Evolutionary conservation across 2,113 vertebrate species (phyloP), one percentile per base, ranked within the genome.

Genomic region (Chitala chitala): DNA sequence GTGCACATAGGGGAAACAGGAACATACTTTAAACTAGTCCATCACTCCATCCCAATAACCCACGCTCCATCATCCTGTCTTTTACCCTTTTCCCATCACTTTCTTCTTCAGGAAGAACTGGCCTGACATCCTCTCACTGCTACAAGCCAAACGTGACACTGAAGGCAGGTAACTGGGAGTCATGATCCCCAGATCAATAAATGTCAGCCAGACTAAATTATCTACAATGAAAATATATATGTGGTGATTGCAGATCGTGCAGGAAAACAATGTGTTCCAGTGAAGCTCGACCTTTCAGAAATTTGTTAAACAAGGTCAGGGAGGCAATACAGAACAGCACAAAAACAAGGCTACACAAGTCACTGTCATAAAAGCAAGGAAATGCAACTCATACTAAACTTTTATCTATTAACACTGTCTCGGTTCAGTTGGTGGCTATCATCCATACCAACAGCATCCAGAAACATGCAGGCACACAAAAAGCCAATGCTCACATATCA

Each of bases 121-220:
- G 64, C 50, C 69, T 2, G 44, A 79, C 79, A 80, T 69, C 80
- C 79, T 79, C 80, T 50, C 69, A 76, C 75, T 76, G 75, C 73
- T n/a, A 51, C 26, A 24, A 50, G 66, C 24, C 46, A 33, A 78
- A 87, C 88, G 84, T 86, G 86, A 86, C 87, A 86, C 86, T 89
- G 82, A 88, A 87, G 86, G 82, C 78, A 85, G 80, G 81, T 88
- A 85, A 86, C 81, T 86, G 82, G 77, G 84, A 85, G 85, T 88
- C 85, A 80, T 88, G 84, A 88, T 88, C 83, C 79, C 72, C 6
- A 38, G 84, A 89, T 88, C 87, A 83, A 89, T 90, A 87, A 69
- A 36, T 78, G 82, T 82, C 87, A 80, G 63, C 83, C 80, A 81
- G 58, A 80, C 84, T 79, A 84, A 79, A 70, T 79, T 29, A 63